Percentiles rank a stretch among this genome's conserved stretches.
phyloP scores from a whole-genome alignment of 1,140 invertebrate species.

The Eupristina koningsbergeri region DNA sequence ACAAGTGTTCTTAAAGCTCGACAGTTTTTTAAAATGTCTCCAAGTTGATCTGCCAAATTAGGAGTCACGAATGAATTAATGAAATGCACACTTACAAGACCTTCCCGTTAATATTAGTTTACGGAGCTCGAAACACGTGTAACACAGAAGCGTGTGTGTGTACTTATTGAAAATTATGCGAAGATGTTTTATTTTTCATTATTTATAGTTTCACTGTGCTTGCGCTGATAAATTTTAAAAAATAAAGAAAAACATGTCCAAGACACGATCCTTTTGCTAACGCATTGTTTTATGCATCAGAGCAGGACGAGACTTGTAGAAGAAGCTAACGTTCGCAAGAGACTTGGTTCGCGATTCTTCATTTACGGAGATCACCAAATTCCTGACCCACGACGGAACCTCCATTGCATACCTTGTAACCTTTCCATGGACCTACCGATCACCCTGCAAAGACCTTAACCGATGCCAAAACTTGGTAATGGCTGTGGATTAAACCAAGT shows the following conservation, averaged over 20 bases:
- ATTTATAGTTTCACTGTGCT: too few species aligned
- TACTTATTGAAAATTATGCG: not conserved
- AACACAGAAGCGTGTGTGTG: not conserved
- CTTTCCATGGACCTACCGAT: conserved; percentile 22
- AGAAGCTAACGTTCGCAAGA: conserved; percentile 24
- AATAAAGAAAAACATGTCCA: not conserved
- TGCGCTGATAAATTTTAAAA: not conserved
- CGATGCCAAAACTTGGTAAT: not conserved
- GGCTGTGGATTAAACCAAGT: not conserved
- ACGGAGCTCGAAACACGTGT: too few species aligned
- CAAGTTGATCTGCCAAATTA: not conserved
- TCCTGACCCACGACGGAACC: not conserved
- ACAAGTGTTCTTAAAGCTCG: not conserved
- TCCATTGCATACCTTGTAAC: conserved; percentile 23
- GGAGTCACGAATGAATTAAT: too few species aligned
- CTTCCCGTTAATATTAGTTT: too few species aligned
- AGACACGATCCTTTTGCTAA: conserved; percentile 1
- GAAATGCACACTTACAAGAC: too few species aligned
- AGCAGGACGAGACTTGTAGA: conserved; percentile 28
- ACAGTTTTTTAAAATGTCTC: conserved; percentile 42
- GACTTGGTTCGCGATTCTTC: conserved; percentile 30
- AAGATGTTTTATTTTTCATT: not conserved
- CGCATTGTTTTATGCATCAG: conserved; percentile 32
- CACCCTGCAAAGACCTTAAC: conserved; percentile 30
- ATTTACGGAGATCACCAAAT: conserved; percentile 13